Conservation (phyloP, 1,140 invertebrate species). For the Tetramorium simillimum region DNA sequence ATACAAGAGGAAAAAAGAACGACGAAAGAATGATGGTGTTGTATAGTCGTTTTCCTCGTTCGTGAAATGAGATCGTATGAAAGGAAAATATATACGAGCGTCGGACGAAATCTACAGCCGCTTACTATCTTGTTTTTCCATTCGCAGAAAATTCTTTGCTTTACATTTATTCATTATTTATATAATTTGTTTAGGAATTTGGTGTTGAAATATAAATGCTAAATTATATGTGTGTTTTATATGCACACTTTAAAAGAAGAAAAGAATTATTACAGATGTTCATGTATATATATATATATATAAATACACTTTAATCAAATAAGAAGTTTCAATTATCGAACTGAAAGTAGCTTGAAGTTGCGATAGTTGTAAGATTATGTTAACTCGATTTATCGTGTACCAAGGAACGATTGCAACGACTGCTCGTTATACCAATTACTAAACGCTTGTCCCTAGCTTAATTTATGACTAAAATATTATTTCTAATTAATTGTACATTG, state of each 20-base stretch:
- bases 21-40: constrained; percentile 33
- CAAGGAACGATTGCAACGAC: background rate
- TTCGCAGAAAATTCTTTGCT: constrained; percentile 11
- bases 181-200: background rate
- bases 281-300: background rate
- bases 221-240: background rate
- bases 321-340: background rate
- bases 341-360: background rate
- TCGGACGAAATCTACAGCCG: constrained; percentile 32
- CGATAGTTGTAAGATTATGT: background rate
- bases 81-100: constrained; percentile 42
- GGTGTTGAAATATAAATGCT: background rate
- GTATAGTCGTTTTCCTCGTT: constrained; percentile 50
- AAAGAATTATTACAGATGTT: background rate
- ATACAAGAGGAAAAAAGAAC: constrained; percentile 46
- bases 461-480: constrained; percentile 37
- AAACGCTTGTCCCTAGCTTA: background rate
- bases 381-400: background rate
- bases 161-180: background rate
- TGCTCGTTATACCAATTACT: background rate
- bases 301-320: background rate
- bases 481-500: constrained; percentile 31
- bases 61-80: constrained; percentile 39
- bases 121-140: constrained; percentile 27
- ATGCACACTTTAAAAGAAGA: background rate